Evolutionary conservation across 1,140 invertebrate species (phyloP), one percentile per base, ranked within the genome.

Genomic region (Euura lappo): DNA sequence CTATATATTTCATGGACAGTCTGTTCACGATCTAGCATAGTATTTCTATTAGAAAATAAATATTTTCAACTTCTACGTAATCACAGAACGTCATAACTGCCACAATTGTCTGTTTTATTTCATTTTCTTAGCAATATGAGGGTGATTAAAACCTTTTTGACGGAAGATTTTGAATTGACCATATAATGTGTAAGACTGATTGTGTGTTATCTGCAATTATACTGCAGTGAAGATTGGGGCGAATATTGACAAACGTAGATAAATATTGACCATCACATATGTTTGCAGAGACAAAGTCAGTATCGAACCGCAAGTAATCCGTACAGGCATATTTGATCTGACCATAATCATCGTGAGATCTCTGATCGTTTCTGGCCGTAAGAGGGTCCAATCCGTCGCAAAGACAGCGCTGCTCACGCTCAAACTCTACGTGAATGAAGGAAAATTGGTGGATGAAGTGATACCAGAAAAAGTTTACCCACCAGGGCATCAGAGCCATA

Each of bases 341-440:
- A 45, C 11, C 68, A 82, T 80, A n/a, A 82, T 72, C 7, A 79
- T 51, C 11, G 68, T 43, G 10, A 83, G 66, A 71, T 72, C 73
- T 43, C 78, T 79, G 45, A 72, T 76, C 44, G 80, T 67, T 11
- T 72, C 47, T 5, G 4, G 10, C 1, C 66, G 44, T 13, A 83
- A 69, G 10, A 60, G 45, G 5, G 68, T 68, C 82, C 82, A 83
- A n/a, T 83, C 76, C 79, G 82, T 81, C 5, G 78, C 71, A 10
- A 80, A 81, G 71, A 82, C 71, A 5, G 78, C 76, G 11, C 69
- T 70, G 7, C 75, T n/a, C 7, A 78, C 72, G 47, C 76, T 46
- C 1, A n/a, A 71, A 46, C 79, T 81, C 80, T 81, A 66, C 60
- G 28, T 13, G 60, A 70, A 47, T 42, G 6, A 44, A 71, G 44